These are phyloP conservation scores for Alectura lathami DNA, from an alignment of 2,113 vertebrate genomes.

Conservation along the genomic window DNA sequence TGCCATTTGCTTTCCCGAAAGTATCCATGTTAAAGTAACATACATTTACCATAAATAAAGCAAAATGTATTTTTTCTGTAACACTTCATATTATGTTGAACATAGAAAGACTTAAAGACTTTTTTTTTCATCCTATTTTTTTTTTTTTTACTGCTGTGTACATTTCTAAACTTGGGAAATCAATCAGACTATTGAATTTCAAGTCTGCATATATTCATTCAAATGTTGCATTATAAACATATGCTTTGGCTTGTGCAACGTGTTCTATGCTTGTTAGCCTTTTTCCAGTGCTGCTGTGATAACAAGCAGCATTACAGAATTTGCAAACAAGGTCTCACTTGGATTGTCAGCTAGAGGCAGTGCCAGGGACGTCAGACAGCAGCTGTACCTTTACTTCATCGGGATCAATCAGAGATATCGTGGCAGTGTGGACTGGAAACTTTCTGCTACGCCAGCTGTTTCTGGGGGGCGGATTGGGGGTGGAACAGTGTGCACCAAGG, in stretches of 20 bases:
- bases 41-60: background rate
- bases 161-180: background rate
- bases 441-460: constrained; percentile 26
- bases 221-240: background rate
- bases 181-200: background rate
- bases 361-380: background rate
- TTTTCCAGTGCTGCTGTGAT: background rate
- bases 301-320: background rate
- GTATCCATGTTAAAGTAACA: background rate
- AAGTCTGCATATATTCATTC: background rate
- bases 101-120: no score
- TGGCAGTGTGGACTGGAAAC: background rate
- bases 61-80: background rate
- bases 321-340: background rate
- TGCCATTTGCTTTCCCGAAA: background rate
- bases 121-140: background rate
- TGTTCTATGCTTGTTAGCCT: background rate
- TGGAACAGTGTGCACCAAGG: background rate
- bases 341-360: background rate
- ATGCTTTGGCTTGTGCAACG: background rate
- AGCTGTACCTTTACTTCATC: background rate
- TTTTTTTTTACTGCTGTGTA: background rate
- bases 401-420: background rate
- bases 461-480: background rate
- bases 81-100: background rate